Evolutionary conservation across 2,888 invertebrate genomes (phyloP).

Genomic region (Desoria tigrina): DNA sequence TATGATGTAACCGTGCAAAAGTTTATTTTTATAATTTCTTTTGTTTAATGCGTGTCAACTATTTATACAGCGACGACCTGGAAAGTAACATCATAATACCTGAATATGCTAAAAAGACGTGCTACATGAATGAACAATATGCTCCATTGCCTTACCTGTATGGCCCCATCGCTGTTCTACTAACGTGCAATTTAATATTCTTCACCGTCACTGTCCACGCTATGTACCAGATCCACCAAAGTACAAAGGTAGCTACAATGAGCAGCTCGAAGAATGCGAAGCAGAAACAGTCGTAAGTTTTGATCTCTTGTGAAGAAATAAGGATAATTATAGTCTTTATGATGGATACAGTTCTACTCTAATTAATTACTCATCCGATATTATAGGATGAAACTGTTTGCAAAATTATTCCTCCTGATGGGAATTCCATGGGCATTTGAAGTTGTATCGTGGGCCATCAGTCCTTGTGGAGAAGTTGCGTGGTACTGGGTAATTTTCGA

Average conservation of each 20-base stretch:
- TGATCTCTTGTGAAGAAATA: no score
- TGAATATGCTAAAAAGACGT: constrained; percentile 41
- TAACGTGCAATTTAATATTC: constrained; percentile 44
- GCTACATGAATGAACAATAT: constrained; percentile 40
- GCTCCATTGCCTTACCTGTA: constrained; percentile 46
- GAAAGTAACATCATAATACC: constrained; percentile 49
- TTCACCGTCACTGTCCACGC: constrained; percentile 44
- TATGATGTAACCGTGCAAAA: no score
- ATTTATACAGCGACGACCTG: constrained; percentile 44
- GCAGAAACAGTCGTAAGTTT: constrained; percentile 49
- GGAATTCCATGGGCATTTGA: constrained; percentile 51
- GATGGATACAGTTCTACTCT: neutral
- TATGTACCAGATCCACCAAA: constrained; percentile 46
- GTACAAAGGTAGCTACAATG: constrained; percentile 48
- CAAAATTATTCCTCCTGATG: constrained; percentile 50
- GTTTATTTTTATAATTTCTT: neutral
- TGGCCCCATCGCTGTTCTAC: constrained; percentile 47
- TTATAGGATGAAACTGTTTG: constrained; percentile 45
- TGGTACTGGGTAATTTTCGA: constrained; percentile 48
- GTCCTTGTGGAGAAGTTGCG: constrained; percentile 21
- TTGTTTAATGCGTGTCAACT: no score
- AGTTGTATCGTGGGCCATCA: constrained; percentile 43
- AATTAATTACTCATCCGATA: neutral
- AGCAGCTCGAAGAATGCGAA: constrained; percentile 46
- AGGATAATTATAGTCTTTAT: neutral